These are phyloP conservation scores for Ylistrum balloti DNA, from an alignment of 1,140 invertebrate genomes.

Conservation along the genomic window DNA sequence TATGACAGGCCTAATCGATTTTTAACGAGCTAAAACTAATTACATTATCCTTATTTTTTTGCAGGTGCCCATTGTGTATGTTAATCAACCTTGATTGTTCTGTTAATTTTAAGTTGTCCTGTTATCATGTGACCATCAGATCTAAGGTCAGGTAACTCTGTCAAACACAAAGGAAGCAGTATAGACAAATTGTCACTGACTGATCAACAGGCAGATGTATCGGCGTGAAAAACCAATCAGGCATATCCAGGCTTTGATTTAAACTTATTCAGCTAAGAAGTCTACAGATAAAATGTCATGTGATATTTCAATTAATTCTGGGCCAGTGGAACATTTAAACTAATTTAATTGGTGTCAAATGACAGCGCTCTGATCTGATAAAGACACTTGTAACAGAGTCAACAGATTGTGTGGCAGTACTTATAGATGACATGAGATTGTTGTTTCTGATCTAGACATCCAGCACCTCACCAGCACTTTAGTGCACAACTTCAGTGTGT, in stretches of 20 bases:
- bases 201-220: conserved; percentile 27
- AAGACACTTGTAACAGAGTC: background rate
- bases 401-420: background rate
- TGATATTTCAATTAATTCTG: conserved; percentile 40
- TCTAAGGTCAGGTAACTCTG: conserved; percentile 17
- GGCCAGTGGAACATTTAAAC: conserved; percentile 24
- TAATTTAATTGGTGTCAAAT: conserved; percentile 40
- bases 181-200: conserved; percentile 22
- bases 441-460: background rate
- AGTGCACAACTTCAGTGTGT: no score
- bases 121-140: conserved; percentile 11
- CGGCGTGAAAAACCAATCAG: conserved; percentile 22
- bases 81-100: background rate
- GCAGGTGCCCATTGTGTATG: background rate
- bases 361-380: conserved; percentile 1
- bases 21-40: background rate
- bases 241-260: background rate
- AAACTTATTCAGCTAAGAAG: background rate
- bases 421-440: background rate
- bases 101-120: background rate
- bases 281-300: background rate
- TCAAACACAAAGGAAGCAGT: background rate
- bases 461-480: no score
- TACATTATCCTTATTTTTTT: background rate
- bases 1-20: background rate